A percentile compares a stretch with the other conserved stretches of the same genome.
Conservation (phyloP, 2,888 invertebrate genomes). For the Ophion costatus region DNA sequence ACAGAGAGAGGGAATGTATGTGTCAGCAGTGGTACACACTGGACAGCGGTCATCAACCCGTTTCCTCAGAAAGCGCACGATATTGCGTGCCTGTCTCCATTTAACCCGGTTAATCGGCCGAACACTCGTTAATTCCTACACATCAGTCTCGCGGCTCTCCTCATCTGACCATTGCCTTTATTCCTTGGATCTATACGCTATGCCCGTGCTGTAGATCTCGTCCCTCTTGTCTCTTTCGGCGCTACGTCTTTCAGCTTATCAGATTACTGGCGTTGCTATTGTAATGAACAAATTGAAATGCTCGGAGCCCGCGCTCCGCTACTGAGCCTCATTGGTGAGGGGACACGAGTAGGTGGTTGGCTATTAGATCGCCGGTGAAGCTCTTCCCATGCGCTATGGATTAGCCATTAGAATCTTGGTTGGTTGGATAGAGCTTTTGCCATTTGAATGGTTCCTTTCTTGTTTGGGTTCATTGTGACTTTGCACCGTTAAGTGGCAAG, state of each 20-base stretch:
- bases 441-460: neutral
- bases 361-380: neutral
- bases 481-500: no score
- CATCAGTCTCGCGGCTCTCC: constrained; percentile 65
- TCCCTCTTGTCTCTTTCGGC: neutral
- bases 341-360: neutral
- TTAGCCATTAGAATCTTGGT: neutral
- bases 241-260: neutral
- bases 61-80: constrained; percentile 70
- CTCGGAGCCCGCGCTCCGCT: neutral
- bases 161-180: constrained; percentile 66
- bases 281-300: neutral
- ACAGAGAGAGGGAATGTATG: constrained; percentile 60
- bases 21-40: constrained; percentile 67
- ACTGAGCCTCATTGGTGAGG: neutral
- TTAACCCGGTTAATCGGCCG: constrained; percentile 79
- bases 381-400: neutral
- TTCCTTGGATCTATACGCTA: constrained; percentile 7
- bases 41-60: constrained; percentile 76
- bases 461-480: no score
- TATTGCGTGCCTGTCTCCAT: constrained; percentile 76
- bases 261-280: neutral
- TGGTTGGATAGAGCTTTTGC: neutral
- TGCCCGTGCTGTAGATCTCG: neutral
- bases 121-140: constrained; percentile 77